These are phyloP conservation scores for Platyscapa corneri DNA, from an alignment of 1,140 invertebrate species.

Conservation along the genomic window DNA sequence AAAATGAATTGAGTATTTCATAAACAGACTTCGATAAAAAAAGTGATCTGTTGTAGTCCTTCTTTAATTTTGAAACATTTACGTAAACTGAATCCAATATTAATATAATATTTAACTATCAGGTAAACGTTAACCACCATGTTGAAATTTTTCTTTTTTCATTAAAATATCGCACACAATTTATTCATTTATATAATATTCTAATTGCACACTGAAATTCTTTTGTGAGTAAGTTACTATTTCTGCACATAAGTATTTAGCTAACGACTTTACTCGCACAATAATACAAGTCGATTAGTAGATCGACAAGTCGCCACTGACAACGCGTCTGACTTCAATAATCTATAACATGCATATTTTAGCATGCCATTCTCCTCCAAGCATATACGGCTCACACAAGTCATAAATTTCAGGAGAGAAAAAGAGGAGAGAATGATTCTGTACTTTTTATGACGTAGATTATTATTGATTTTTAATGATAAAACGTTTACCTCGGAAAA, in stretches of 20 bases:
- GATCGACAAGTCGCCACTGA: background rate
- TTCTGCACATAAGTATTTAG: background rate
- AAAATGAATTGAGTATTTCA: no score
- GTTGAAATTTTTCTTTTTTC: slow-evolving; percentile 2
- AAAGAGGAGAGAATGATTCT: background rate
- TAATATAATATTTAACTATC: background rate
- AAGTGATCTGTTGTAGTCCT: background rate
- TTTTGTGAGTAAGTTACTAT: slow-evolving; percentile 2
- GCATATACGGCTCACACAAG: background rate
- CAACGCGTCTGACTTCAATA: background rate
- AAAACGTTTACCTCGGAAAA: background rate
- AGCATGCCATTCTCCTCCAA: background rate
- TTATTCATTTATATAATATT: background rate
- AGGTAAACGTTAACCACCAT: background rate
- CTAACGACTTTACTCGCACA: background rate
- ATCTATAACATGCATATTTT: slow-evolving; percentile 1
- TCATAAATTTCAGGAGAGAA: background rate
- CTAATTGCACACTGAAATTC: slow-evolving; percentile 19
- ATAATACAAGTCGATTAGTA: slow-evolving; percentile 13
- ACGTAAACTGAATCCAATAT: background rate
- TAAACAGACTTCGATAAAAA: no score
- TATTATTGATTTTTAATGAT: slow-evolving; percentile 13
- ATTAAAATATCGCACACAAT: slow-evolving; percentile 10
- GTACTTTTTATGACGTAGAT: background rate
- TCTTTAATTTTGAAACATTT: background rate